Evolutionary conservation across 1,140 invertebrate genomes (phyloP).

Genomic region (Drosophila guanche): DNA sequence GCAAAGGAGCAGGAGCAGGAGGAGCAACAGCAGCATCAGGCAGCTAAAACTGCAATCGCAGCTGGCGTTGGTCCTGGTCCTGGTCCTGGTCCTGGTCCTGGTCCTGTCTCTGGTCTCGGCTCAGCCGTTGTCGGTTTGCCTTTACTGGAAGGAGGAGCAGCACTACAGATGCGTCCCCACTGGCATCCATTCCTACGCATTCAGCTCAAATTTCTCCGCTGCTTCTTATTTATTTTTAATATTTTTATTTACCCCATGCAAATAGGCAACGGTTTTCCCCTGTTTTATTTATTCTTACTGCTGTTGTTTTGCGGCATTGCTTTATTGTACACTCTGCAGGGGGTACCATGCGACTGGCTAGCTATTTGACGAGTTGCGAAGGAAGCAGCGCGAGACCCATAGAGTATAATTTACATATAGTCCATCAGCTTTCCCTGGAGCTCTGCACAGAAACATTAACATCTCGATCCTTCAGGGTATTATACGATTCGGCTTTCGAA

Average conservation of each 20-base stretch:
- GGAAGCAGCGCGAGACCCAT: too few species aligned
- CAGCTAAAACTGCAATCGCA: conserved; percentile 78
- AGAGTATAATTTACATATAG: too few species aligned
- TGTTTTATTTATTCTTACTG: conserved; percentile 28
- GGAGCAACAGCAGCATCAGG: conserved; percentile 9
- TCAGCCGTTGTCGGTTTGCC: conserved; percentile 20
- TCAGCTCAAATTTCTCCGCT: conserved; percentile 53
- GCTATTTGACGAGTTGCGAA: too few species aligned
- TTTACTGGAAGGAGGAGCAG: conserved; percentile 4
- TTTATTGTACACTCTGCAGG: conserved; percentile 20
- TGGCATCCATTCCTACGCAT: conserved; percentile 8
- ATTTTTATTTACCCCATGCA: conserved; percentile 69
- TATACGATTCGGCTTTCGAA: too few species aligned
- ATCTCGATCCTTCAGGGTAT: too few species aligned
- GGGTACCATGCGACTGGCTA: too few species aligned
- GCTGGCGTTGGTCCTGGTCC: conserved; percentile 36
- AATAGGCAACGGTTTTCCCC: conserved; percentile 41
- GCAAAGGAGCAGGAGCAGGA: conserved; percentile 10
- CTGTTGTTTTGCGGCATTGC: conserved; percentile 30
- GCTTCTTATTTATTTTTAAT: conserved; percentile 74
- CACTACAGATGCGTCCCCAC: conserved; percentile 20
- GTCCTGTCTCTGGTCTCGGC: conserved; percentile 3
- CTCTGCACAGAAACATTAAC: too few species aligned
- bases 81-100: conserved; percentile 2
- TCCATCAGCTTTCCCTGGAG: too few species aligned